Evolutionary conservation across 2,113 vertebrate species (phyloP).

Genomic region (Coptodon bakossiorum): DNA sequence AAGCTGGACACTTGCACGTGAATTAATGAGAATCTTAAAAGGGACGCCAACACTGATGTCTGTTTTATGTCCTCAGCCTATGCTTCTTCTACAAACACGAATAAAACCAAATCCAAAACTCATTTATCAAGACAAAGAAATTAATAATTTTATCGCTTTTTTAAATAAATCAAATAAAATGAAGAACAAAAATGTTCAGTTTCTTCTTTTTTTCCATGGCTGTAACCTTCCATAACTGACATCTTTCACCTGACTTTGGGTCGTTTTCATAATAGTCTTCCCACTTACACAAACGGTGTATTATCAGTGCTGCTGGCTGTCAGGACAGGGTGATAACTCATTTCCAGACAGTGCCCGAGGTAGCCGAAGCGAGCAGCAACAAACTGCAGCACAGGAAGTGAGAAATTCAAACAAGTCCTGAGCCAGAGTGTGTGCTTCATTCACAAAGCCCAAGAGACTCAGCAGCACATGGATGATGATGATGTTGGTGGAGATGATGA

Average conservation of each 20-base stretch:
- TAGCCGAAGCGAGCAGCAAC: not conserved
- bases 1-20: not conserved
- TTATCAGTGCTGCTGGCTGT: conserved; percentile 23
- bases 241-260: conserved; percentile 8
- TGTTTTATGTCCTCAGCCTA: not conserved
- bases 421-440: not conserved
- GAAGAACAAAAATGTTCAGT: not conserved
- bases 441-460: not conserved
- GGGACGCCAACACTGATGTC: not conserved
- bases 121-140: not conserved
- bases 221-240: not conserved
- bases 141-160: not conserved
- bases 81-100: not conserved
- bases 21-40: not conserved
- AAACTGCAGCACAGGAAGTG: not conserved
- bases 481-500: not conserved
- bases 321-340: conserved; percentile 19
- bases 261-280: not conserved
- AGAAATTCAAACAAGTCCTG: not conserved
- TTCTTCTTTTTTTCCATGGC: not conserved
- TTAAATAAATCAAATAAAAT: not conserved
- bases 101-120: conserved; percentile 9
- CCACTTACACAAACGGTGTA: not conserved
- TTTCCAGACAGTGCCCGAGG: conserved; percentile 32
- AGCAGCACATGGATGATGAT: not conserved